These are phyloP conservation scores for Orius laevigatus DNA, from an alignment of 1,140 invertebrate genomes.

Conservation along the genomic window DNA sequence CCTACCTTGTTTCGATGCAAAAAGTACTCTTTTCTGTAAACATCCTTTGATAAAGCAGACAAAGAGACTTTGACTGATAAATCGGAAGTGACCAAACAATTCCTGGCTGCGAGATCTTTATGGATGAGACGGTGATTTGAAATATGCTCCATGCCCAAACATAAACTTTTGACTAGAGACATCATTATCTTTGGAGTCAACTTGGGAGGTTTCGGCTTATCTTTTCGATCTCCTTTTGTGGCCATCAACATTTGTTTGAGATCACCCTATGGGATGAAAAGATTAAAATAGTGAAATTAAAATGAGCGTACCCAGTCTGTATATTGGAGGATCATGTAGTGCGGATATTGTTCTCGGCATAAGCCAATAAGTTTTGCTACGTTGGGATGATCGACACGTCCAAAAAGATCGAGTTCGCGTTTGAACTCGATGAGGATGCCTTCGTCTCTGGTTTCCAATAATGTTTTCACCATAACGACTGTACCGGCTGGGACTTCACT, in stretches of 20 bases:
- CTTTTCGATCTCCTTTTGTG: constrained; percentile 42
- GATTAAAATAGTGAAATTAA: constrained; percentile 13
- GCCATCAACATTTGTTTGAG: constrained; percentile 83
- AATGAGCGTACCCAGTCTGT: constrained; percentile 68
- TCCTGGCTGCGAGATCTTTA: constrained; percentile 81
- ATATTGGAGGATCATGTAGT: constrained; percentile 78
- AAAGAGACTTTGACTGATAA: constrained; percentile 70
- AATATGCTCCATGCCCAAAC: constrained; percentile 69
- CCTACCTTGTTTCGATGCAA: constrained; percentile 57
- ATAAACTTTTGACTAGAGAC: constrained; percentile 58
- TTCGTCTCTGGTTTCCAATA: constrained; percentile 62
- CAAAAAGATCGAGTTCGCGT: constrained; percentile 70
- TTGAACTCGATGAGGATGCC: constrained; percentile 62
- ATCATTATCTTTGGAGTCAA: constrained; percentile 44
- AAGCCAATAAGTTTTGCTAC: constrained; percentile 62
- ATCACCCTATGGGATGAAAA: constrained; percentile 50
- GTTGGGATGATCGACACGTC: constrained; percentile 61
- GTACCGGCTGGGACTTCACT: constrained; percentile 25
- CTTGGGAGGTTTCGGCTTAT: constrained; percentile 24
- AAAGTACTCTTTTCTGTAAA: constrained; percentile 71
- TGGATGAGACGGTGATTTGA: constrained; percentile 59
- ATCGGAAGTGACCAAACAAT: constrained; percentile 73
- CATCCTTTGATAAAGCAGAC: constrained; percentile 63
- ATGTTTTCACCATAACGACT: constrained; percentile 51
- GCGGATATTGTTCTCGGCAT: constrained; percentile 67